Percentiles rank a stretch among this genome's conserved stretches.
Conservation (phyloP, 2,888 invertebrate genomes). For the Spilosoma lubricipeda region DNA sequence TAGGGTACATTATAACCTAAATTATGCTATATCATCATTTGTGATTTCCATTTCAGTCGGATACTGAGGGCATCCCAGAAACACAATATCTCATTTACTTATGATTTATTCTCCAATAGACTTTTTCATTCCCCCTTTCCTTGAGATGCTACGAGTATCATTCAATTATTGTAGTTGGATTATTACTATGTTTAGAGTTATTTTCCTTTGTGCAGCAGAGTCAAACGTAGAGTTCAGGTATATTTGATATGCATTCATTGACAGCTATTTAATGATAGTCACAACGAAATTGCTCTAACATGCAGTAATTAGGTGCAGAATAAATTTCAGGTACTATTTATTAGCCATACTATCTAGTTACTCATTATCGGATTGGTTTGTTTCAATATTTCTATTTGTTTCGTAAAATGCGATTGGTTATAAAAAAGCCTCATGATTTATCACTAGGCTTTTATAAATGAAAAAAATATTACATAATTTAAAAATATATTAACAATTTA, state of each 20-base stretch:
- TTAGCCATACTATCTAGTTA: not conserved
- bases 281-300: not conserved
- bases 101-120: slow-evolving; percentile 77
- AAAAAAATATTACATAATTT: no score
- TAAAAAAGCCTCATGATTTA: not conserved
- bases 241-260: not conserved
- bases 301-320: no score
- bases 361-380: not conserved
- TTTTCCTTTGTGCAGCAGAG: slow-evolving; percentile 7
- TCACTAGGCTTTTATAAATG: no score
- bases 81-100: slow-evolving; percentile 77
- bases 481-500: no score
- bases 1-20: slow-evolving; percentile 40
- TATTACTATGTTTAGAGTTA: slow-evolving; percentile 27
- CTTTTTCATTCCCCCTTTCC: slow-evolving; percentile 68
- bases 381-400: not conserved
- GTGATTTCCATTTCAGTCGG: slow-evolving; percentile 68
- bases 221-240: not conserved
- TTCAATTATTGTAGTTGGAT: slow-evolving; percentile 57
- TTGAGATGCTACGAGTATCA: slow-evolving; percentile 61
- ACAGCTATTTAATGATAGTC: not conserved
- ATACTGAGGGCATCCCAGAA: slow-evolving; percentile 60
- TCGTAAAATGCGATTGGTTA: not conserved
- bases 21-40: slow-evolving; percentile 75
- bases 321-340: not conserved